Conservation (phyloP, 2,113 vertebrate genomes). For the Prietella phreatophila region DNA sequence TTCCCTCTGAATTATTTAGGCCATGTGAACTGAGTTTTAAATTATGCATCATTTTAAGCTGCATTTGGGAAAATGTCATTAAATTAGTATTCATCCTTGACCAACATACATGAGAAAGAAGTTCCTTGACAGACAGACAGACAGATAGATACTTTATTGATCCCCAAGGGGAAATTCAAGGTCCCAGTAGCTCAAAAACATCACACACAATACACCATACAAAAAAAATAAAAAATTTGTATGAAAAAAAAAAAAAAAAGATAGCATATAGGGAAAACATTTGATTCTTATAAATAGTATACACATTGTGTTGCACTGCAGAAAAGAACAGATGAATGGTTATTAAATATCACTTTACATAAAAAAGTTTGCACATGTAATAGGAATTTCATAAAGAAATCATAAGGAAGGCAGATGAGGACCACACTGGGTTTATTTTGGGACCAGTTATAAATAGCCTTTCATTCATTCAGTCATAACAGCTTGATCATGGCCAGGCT, state of each 20-base stretch:
- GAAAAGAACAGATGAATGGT: background rate
- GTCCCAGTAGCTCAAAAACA: too few species aligned
- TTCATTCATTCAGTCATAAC: background rate
- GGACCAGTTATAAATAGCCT: background rate
- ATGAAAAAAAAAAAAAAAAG: too few species aligned
- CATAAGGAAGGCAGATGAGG: background rate
- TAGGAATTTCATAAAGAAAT: background rate
- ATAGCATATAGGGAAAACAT: background rate
- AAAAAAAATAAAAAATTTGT: too few species aligned
- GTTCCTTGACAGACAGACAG: slow-evolving; percentile 9
- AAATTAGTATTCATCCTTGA: slow-evolving; percentile 1
- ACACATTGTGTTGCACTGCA: background rate
- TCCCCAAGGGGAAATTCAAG: too few species aligned
- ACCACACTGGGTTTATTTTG: background rate
- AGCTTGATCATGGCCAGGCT: background rate
- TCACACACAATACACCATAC: too few species aligned
- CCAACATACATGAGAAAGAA: background rate
- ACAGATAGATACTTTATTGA: too few species aligned
- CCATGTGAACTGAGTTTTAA: background rate
- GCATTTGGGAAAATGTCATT: slow-evolving; percentile 6
- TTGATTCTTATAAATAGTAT: background rate
- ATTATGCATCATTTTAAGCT: slow-evolving; percentile 12
- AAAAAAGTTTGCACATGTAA: too few species aligned
- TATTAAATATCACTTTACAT: too few species aligned
- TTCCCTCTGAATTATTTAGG: slow-evolving; percentile 1